A percentile compares a stretch with the other conserved stretches of the same genome.
These are phyloP conservation scores for Lasius fuliginosus DNA, from an alignment of 2,888 invertebrate species.

Conservation along the genomic window DNA sequence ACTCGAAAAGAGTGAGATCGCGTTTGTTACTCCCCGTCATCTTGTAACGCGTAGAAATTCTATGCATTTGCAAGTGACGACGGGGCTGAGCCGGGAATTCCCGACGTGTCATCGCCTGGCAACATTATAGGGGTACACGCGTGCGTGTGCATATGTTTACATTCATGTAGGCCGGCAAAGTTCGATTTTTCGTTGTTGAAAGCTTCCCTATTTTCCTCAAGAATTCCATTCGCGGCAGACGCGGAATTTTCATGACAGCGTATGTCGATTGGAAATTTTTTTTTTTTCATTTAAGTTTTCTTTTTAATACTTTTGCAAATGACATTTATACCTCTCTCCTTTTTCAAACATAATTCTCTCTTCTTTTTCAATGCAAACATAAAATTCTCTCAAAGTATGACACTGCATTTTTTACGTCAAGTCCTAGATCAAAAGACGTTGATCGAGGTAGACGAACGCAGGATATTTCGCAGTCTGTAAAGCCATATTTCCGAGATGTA, in stretches of 20 bases:
- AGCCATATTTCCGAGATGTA: neutral
- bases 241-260: neutral
- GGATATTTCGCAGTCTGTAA: neutral
- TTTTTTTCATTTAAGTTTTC: slow-evolving; percentile 1
- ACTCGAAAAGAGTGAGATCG: slow-evolving; percentile 58
- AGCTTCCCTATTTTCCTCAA: slow-evolving; percentile 37
- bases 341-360: neutral
- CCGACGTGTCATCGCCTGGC: slow-evolving; percentile 63
- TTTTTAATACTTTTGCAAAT: neutral
- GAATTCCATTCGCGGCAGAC: slow-evolving; percentile 43
- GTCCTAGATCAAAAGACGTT: neutral
- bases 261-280: slow-evolving; percentile 1
- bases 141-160: slow-evolving; percentile 52
- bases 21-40: slow-evolving; percentile 73
- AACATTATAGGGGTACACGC: slow-evolving; percentile 59
- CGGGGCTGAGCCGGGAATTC: slow-evolving; percentile 62
- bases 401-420: neutral
- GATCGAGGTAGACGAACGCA: neutral
- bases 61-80: slow-evolving; percentile 75
- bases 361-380: neutral
- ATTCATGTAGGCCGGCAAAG: slow-evolving; percentile 53
- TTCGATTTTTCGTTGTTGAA: slow-evolving; percentile 61
- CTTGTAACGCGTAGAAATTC: slow-evolving; percentile 62
- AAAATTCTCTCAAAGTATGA: neutral
- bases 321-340: neutral